A percentile compares a stretch with the other conserved stretches of the same genome.
Conservation (phyloP, 2,113 vertebrate species). For the Muntiacus reevesi region DNA sequence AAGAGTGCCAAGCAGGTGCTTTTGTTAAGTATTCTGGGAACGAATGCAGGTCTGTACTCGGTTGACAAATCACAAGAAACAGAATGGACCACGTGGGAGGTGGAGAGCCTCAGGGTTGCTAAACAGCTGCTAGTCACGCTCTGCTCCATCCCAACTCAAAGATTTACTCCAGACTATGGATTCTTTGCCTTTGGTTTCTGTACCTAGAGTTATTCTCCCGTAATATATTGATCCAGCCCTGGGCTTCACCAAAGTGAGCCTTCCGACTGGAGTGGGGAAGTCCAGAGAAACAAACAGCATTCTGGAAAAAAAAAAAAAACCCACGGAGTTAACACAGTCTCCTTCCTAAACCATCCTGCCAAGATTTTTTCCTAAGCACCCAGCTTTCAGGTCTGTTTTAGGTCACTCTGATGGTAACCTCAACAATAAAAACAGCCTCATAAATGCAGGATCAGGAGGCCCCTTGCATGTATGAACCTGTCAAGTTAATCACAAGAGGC, state of each 20-base stretch:
- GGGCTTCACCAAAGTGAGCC: background rate
- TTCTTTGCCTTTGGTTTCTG: background rate
- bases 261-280: background rate
- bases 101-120: background rate
- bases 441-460: conserved; percentile 44
- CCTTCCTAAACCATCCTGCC: background rate
- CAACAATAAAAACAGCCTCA: conserved; percentile 49
- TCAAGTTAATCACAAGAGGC: conserved; percentile 48
- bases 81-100: background rate
- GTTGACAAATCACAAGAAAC: background rate
- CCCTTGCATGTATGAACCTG: conserved; percentile 59
- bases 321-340: background rate
- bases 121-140: background rate
- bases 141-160: background rate
- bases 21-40: background rate
- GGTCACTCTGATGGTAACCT: conserved; percentile 24
- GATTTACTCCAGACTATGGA: background rate
- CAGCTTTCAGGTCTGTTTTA: conserved; percentile 57
- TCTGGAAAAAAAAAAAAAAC: background rate
- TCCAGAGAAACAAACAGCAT: background rate
- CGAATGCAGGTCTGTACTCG: background rate
- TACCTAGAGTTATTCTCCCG: background rate
- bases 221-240: background rate
- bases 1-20: background rate
- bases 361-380: conserved; percentile 27